phyloP scores from a whole-genome alignment of 2,113 vertebrate genomes.

The Seriola dumerili region DNA sequence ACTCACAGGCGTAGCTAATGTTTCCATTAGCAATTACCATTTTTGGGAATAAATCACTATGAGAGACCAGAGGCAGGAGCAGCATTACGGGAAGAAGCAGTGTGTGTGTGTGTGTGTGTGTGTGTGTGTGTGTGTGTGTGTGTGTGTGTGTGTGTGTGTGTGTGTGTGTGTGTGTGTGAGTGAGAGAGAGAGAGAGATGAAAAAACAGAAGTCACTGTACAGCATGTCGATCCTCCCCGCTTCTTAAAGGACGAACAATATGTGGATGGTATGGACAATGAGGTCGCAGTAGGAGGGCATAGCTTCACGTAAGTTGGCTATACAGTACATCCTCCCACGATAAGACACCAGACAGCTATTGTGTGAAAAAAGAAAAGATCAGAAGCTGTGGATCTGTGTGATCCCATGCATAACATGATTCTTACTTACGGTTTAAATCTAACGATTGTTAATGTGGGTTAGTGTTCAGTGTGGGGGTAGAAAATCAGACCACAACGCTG shows the following conservation, averaged over 20 bases:
- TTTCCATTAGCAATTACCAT: too few relatives aligned
- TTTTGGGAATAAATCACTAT: too few relatives aligned
- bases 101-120: too few relatives aligned
- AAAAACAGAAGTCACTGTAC: not conserved
- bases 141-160: too few relatives aligned
- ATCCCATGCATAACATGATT: not conserved
- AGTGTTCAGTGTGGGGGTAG: not conserved
- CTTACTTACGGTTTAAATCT: too few relatives aligned
- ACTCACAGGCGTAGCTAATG: too few relatives aligned
- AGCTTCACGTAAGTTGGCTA: slow-evolving; percentile 34
- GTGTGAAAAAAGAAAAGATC: not conserved
- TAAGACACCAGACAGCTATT: not conserved
- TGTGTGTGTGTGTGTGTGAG: too few relatives aligned
- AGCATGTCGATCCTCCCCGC: not conserved
- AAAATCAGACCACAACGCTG: too few relatives aligned
- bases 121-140: too few relatives aligned
- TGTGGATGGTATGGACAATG: slow-evolving; percentile 37
- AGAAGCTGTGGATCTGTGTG: not conserved
- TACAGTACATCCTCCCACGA: slow-evolving; percentile 6
- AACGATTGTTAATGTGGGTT: not conserved
- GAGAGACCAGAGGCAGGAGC: not conserved
- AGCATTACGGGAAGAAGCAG: too few relatives aligned
- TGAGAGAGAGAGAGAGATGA: too few relatives aligned
- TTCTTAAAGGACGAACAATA: slow-evolving; percentile 9
- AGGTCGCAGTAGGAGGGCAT: slow-evolving; percentile 23